A percentile compares a stretch with the other conserved stretches of the same genome.
phyloP scores from a whole-genome alignment of 2,888 invertebrate species.

The Melitaea athalia region DNA sequence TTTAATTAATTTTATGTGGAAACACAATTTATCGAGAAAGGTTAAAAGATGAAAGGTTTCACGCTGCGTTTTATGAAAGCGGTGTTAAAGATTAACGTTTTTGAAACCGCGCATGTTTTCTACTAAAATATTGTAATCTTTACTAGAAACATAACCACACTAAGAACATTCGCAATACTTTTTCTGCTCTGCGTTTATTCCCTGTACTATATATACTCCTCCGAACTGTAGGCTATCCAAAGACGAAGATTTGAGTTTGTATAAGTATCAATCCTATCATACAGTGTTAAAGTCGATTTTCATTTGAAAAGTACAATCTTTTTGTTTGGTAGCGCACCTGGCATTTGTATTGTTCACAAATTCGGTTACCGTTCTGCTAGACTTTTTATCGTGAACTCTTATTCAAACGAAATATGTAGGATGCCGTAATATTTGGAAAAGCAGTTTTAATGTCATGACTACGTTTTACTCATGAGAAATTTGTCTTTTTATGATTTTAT shows the following conservation, averaged over 20 bases:
- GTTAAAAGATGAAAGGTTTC: too few relatives aligned
- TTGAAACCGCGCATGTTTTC: too few relatives aligned
- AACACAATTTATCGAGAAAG: too few relatives aligned
- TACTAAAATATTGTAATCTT: too few relatives aligned
- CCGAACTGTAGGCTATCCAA: not conserved
- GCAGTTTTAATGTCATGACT: not conserved
- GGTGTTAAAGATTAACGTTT: too few relatives aligned
- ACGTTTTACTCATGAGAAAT: too few relatives aligned
- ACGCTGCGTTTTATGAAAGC: too few relatives aligned
- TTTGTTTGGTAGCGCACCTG: conserved; percentile 17
- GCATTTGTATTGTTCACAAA: conserved; percentile 21
- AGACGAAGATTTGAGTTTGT: not conserved
- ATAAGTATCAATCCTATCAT: not conserved
- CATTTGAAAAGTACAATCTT: not conserved
- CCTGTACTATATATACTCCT: conserved; percentile 8
- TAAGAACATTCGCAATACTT: conserved; percentile 15
- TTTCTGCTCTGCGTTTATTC: conserved; percentile 12
- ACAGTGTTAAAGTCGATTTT: conserved; percentile 1
- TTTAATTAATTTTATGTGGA: too few relatives aligned
- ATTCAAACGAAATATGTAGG: conserved; percentile 13
- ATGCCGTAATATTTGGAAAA: not conserved
- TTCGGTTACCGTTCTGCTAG: conserved; percentile 24
- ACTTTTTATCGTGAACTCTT: conserved; percentile 20
- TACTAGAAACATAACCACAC: not conserved
- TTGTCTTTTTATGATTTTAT: too few relatives aligned